phyloP scores from a whole-genome alignment of 2,113 vertebrate genomes.

The Atlantisia rogersi region DNA sequence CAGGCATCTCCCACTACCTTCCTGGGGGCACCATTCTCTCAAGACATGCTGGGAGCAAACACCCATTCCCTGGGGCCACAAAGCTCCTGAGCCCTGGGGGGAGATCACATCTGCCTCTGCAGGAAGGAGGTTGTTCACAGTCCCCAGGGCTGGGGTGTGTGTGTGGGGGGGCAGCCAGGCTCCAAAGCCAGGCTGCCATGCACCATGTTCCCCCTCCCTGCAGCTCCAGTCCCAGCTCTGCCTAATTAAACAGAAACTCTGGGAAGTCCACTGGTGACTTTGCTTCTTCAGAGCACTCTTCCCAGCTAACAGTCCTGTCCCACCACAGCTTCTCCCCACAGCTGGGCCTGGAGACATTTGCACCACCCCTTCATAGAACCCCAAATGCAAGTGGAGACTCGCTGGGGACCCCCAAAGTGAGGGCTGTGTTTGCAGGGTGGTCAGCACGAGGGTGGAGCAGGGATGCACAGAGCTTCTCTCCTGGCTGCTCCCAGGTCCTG shows the following conservation, averaged over 20 bases:
- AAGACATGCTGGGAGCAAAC: background rate
- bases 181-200: rapidly evolving
- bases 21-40: background rate
- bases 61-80: rapidly evolving
- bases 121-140: rapidly evolving
- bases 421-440: background rate
- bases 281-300: background rate
- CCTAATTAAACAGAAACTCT: background rate
- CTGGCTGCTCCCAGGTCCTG: background rate
- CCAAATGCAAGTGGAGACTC: background rate
- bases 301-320: background rate
- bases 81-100: background rate
- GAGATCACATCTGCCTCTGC: no score
- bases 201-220: background rate
- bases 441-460: rapidly evolving
- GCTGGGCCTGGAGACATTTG: background rate
- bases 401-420: rapidly evolving
- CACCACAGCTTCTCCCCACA: background rate
- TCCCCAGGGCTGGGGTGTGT: background rate
- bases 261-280: background rate
- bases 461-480: background rate
- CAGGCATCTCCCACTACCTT: background rate
- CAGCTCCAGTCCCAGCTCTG: rapidly evolving
- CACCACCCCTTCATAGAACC: background rate
- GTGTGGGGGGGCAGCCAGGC: background rate